Base-by-base conservation (phyloP, 2,888 invertebrate species). In the Andricus quercusramuli region DNA sequence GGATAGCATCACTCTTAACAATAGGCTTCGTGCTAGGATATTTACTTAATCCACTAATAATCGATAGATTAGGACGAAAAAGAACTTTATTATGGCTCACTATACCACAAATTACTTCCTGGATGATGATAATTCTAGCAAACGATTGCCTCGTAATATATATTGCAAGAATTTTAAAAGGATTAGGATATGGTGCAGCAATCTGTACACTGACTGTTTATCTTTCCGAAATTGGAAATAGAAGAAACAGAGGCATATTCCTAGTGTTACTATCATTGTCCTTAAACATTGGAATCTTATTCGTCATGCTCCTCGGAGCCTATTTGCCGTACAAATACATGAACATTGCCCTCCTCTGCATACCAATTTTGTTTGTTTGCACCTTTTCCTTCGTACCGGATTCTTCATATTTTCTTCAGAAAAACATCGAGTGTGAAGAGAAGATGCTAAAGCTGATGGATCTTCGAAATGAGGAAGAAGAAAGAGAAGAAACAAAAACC, bases 331-430 rank as follows among this genome's bases (percentile, higher is more conserved):
- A 95, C 90, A 89, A 92, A 64, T 90, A 91, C 47, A 88, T 95
- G 15, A 94, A 95, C 9, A 88, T 93, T 6, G 87, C 94, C 20
- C 93, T 95, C 78, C 93, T 95, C 65, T 90, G 94, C 0, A 93
- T 95, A 79, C 94, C 95, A 0, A 92, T 95, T 47, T 86, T 95
- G 1, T 94, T 95, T 87, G 93, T 95, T 20, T 89, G 94, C 1
- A 93, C 94, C 1, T 94, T 95, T 89, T 92, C 94, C 70, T 94
- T 94, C 59, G 94, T 95, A 93, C 96, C 96, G 0, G 96, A 96
- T 89, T 95, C 95, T 3, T 96, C 96, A 0, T 94, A 95, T 86
- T 95, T 93, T 87, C 47, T 56, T 3, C 17, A 25, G 11, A 51
- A 47, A n/a, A 51, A 70, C 22, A 47, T 29, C 4, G 51, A 70